Conservation (phyloP, 2,113 vertebrate genomes). For the Nothobranchius kuhntae region DNA sequence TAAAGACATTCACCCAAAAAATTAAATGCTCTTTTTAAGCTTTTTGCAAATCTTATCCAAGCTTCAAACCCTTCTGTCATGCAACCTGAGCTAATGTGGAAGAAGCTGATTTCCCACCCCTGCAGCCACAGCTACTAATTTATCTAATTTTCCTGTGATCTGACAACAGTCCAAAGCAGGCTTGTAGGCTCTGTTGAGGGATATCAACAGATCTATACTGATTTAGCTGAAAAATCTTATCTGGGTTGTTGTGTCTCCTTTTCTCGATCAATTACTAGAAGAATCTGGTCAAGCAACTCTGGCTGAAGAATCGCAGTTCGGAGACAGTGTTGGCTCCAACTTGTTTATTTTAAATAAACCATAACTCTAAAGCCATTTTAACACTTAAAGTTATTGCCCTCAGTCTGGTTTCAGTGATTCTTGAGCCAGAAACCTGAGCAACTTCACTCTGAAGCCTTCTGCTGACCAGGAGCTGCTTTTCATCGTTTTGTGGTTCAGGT, state of each 20-base stretch:
- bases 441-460: too few relatives aligned
- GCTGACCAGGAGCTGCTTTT: too few relatives aligned
- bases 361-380: too few relatives aligned
- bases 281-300: too few relatives aligned
- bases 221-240: conserved; percentile 4
- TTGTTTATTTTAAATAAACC: too few relatives aligned
- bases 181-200: background rate
- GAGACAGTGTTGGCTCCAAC: too few relatives aligned
- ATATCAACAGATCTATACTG: background rate
- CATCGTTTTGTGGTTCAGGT: too few relatives aligned
- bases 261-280: background rate
- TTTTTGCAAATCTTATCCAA: background rate
- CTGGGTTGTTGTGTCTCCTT: background rate
- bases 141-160: background rate
- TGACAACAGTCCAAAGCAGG: conserved; percentile 1
- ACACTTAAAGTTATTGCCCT: too few relatives aligned
- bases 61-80: background rate
- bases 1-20: background rate
- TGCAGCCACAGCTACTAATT: background rate
- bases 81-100: background rate
- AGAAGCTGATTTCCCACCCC: background rate
- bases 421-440: too few relatives aligned
- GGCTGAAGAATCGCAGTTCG: too few relatives aligned
- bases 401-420: too few relatives aligned
- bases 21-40: background rate